These are phyloP conservation scores for Myotis planiceps DNA, from an alignment of 2,797 vertebrate species.

Conservation along the genomic window DNA sequence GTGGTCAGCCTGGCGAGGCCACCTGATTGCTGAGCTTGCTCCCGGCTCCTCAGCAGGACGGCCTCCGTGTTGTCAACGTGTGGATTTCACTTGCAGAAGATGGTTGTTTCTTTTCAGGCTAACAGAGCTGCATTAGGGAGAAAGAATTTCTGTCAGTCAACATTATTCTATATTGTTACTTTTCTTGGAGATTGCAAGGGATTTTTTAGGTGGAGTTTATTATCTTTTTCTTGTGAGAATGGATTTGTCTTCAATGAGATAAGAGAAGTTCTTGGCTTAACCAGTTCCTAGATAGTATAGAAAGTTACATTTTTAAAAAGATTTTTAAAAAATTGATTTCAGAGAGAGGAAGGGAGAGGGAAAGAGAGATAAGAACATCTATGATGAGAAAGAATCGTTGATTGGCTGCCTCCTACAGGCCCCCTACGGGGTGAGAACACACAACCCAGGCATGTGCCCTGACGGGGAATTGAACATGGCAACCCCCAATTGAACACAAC, in stretches of 20 bases:
- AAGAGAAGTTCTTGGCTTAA: not conserved
- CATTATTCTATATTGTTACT: not conserved
- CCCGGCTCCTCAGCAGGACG: not conserved
- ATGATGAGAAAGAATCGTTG: not conserved
- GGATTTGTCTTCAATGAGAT: not conserved
- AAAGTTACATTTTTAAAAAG: not conserved
- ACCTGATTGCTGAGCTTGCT: not conserved
- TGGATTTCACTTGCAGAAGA: not conserved
- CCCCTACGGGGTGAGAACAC: not conserved
- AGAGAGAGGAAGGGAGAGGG: not conserved
- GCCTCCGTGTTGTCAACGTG: fast-evolving
- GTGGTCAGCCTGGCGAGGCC: fast-evolving
- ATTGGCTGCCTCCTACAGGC: not conserved
- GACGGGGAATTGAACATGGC: not conserved
- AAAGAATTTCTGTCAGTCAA: not conserved
- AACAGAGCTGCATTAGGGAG: not conserved
- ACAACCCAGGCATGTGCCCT: not conserved
- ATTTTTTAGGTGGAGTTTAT: not conserved
- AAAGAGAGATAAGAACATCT: not conserved
- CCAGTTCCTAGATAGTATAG: not conserved
- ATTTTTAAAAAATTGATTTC: not conserved
- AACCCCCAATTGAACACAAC: too few relatives aligned
- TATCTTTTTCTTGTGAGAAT: slow-evolving; percentile 23
- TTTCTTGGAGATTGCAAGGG: not conserved
- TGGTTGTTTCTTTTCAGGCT: not conserved